Evolutionary conservation across 2,888 invertebrate species (phyloP), one percentile per base, ranked within the genome.

Genomic region (Atrina japonica): DNA sequence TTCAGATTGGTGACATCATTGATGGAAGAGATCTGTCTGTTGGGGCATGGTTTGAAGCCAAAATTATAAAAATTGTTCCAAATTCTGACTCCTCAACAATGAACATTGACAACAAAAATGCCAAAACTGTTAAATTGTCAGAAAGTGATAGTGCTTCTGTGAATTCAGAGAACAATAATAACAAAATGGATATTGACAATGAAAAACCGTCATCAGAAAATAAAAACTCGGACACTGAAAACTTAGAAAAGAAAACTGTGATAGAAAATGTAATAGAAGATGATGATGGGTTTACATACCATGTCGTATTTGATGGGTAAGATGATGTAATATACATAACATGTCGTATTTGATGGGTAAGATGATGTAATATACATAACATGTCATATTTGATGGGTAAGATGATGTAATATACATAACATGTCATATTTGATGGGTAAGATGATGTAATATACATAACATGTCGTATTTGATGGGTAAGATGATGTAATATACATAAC

Each of bases 11-110:
- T 25, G 95, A 95, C 88, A 88, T 93, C 0, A 91, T 96, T 66
- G 95, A 96, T 89, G 92, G 93, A 60, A 91, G 92, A 68, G 93
- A 94, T 82, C 85, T 88, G n/a, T 91, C 92, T 59, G 91, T 92
- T 82, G 95, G 95, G 7, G 93, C 94, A 9, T 96, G 95, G 95
- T 93, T 93, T 88, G 95, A 95, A 90, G 95, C 93, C 0, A 93
- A 92, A 49, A 83, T 90, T 21, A 56, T 82, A 23, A 84, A 86
- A 74, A 77, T 88, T 27, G 72, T 35, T 35, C 35, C 35, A 35
- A 11, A 35, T 35, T 35, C 35, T 35, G 35, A 35, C 5, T 35
- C 35, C 11, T 7, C 35, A 35, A 11, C 35, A 7, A 7, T 40
- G 52, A 65, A 61, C 27, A 35, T 29, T 18, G 59, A 66, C 30